Percentiles rank a stretch among this genome's conserved stretches.
phyloP scores from a whole-genome alignment of 2,113 vertebrate genomes.

The Dolichotis patagonum region DNA sequence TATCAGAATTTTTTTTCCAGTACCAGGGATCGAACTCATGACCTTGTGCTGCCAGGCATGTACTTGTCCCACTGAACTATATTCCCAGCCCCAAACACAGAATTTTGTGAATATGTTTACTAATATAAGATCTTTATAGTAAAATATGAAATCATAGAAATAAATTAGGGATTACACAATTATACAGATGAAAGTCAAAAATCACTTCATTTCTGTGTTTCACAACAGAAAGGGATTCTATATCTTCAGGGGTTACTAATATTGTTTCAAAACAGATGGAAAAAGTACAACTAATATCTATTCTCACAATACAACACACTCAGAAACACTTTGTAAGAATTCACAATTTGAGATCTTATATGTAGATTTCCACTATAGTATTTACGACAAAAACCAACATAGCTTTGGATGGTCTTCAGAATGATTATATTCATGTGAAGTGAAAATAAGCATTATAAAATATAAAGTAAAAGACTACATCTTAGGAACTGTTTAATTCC shows the following conservation, averaged over 20 bases:
- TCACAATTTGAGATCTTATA: not conserved
- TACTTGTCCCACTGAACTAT: no score
- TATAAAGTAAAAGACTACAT: not conserved
- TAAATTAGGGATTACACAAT: not conserved
- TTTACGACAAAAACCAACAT: not conserved
- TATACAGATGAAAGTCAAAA: not conserved
- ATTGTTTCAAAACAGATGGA: not conserved
- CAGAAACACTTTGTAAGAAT: conserved; percentile 6
- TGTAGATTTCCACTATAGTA: not conserved
- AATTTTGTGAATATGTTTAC: not conserved
- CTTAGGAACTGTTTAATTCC: not conserved
- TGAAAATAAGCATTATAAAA: not conserved
- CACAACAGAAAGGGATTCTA: not conserved
- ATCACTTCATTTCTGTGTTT: not conserved
- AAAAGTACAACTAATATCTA: not conserved
- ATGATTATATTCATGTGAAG: not conserved
- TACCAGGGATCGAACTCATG: no score
- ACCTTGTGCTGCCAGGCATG: no score
- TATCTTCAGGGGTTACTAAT: not conserved
- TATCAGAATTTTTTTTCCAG: not conserved
- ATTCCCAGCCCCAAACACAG: not conserved
- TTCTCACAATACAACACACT: not conserved
- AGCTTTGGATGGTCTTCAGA: not conserved
- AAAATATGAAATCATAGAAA: not conserved
- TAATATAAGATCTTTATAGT: not conserved